These are phyloP conservation scores for Numida meleagris DNA, from an alignment of 2,113 vertebrate genomes.

Conservation along the genomic window DNA sequence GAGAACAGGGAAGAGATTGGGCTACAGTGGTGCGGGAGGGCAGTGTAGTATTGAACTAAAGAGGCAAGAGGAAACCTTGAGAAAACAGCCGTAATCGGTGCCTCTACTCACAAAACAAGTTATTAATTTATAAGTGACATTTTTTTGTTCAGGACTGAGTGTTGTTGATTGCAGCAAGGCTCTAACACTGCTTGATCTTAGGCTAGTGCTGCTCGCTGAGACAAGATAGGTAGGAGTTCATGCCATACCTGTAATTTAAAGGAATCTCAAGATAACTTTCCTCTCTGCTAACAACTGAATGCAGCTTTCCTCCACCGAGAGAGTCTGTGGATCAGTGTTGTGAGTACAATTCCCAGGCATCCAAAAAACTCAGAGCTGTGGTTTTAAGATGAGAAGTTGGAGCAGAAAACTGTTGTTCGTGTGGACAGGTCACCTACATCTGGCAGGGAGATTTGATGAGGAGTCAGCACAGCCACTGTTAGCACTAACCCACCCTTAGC, in stretches of 20 bases:
- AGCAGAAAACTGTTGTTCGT: not conserved
- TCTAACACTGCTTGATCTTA: not conserved
- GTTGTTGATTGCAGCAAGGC: not conserved
- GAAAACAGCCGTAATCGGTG: not conserved
- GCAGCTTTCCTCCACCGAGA: not conserved
- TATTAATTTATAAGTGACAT: not conserved
- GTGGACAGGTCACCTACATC: not conserved
- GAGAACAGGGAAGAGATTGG: not conserved
- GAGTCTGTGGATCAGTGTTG: not conserved
- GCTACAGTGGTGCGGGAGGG: not conserved
- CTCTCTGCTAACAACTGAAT: not conserved
- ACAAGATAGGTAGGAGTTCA: not conserved
- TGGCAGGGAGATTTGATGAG: not conserved
- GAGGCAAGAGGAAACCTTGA: not conserved
- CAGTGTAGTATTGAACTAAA: not conserved
- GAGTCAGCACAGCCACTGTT: not conserved
- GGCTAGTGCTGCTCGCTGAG: not conserved
- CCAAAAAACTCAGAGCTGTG: not conserved
- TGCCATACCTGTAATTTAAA: not conserved
- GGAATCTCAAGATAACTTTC: not conserved
- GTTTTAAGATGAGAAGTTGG: not conserved
- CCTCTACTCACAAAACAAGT: not conserved
- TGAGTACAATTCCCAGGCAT: not conserved
- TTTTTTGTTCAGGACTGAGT: not conserved
- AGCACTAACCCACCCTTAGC: not conserved